Evolutionary conservation across 2,113 vertebrate genomes (phyloP).

Genomic region (Strigops habroptila): DNA sequence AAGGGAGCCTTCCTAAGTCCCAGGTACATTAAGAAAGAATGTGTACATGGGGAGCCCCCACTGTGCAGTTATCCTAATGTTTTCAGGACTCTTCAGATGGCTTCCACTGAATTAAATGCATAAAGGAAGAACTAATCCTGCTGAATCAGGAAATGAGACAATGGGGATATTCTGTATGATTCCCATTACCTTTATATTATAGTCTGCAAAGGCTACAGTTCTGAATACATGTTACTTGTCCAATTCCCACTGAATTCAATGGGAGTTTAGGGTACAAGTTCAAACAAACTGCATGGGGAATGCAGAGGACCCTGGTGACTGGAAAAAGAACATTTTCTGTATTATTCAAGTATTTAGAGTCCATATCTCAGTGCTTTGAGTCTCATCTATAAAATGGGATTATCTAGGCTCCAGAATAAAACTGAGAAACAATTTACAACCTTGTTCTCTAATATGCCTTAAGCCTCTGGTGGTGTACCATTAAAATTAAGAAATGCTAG

Average conservation of each 20-base stretch:
- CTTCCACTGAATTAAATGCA: neutral
- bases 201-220: neutral
- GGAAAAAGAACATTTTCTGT: neutral
- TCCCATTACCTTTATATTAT: neutral
- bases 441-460: neutral
- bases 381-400: neutral
- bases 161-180: neutral
- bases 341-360: neutral
- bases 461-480: neutral
- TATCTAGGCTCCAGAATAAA: neutral
- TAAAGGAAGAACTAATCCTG: slow-evolving; percentile 1
- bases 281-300: neutral
- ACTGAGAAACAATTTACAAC: neutral
- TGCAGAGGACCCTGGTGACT: neutral
- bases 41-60: neutral
- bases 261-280: neutral
- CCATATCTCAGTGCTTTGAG: neutral
- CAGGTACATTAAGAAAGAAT: slow-evolving; percentile 8
- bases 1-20: neutral
- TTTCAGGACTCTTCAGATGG: slow-evolving; percentile 1
- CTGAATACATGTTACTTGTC: neutral
- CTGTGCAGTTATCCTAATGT: neutral
- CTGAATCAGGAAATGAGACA: slow-evolving; percentile 37
- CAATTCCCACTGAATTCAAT: neutral
- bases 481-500: slow-evolving; percentile 2